phyloP scores from a whole-genome alignment of 1,140 invertebrate species.

The Hypsibius dujardini region DNA sequence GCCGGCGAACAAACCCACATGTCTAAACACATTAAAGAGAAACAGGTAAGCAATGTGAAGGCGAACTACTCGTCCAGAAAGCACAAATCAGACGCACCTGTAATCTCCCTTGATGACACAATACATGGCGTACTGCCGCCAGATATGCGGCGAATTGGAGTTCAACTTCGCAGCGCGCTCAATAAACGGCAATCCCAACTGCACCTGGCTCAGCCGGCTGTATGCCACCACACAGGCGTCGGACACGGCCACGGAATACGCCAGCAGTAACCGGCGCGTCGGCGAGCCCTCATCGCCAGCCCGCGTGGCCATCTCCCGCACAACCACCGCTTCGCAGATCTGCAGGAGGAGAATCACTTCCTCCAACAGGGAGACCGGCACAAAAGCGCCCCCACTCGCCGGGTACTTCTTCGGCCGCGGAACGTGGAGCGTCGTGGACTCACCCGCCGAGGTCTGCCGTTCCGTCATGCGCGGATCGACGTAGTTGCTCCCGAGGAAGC shows the following conservation, averaged over 20 bases:
- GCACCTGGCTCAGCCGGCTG: background rate
- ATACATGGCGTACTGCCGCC: conserved; percentile 2
- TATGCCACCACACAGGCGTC: background rate
- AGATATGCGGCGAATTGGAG: background rate
- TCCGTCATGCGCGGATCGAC: background rate
- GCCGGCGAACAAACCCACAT: no score
- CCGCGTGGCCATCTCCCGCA: background rate
- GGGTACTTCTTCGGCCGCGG: conserved; percentile 12
- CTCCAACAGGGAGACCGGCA: background rate
- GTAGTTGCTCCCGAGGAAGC: background rate
- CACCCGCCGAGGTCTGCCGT: background rate
- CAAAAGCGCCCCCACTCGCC: background rate
- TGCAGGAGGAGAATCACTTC: background rate
- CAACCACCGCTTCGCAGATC: conserved; percentile 6
- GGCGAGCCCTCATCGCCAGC: background rate
- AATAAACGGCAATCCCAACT: background rate
- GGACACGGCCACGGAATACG: background rate
- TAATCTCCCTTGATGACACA: background rate
- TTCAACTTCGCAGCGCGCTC: background rate
- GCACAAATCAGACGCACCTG: background rate
- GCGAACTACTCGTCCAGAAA: no score
- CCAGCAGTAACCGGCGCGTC: background rate
- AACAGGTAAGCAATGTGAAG: no score
- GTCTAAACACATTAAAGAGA: no score
- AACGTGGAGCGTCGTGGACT: background rate